Percentiles rank a stretch among this genome's conserved stretches.
Conservation (phyloP, 1,140 invertebrate genomes). For the Delia radicum region DNA sequence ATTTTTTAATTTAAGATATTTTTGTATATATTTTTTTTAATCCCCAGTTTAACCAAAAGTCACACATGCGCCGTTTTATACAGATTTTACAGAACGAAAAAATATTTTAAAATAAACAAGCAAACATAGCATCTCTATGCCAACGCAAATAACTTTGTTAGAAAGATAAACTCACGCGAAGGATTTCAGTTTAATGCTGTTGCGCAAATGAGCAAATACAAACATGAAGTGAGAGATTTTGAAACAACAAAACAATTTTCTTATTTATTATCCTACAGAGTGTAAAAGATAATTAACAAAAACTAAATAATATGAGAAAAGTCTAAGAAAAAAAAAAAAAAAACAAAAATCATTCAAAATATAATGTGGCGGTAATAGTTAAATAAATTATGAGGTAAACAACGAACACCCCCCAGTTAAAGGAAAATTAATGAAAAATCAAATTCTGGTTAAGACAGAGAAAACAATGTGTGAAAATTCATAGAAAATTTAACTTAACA, state of each 20-base stretch:
- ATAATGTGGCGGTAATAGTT: not conserved
- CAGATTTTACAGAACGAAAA: not conserved
- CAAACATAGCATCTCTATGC: slow-evolving; percentile 1
- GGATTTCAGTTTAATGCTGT: not conserved
- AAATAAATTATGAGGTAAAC: not conserved
- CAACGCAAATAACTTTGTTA: not conserved
- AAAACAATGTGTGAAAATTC: slow-evolving; percentile 1
- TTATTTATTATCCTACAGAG: not conserved
- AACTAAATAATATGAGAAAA: not conserved
- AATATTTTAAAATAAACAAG: too few species aligned
- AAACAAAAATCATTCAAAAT: too few species aligned
- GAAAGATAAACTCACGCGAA: not conserved
- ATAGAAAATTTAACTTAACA: not conserved
- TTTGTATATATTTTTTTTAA: not conserved
- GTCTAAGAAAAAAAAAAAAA: not conserved
- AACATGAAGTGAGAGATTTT: slow-evolving; percentile 10
- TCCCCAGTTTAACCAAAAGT: slow-evolving; percentile 15
- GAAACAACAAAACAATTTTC: not conserved
- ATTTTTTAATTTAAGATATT: too few species aligned
- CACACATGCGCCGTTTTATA: not conserved
- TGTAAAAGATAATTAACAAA: not conserved
- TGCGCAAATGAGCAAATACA: slow-evolving; percentile 7
- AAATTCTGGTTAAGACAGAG: not conserved
- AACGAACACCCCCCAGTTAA: not conserved
- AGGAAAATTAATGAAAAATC: not conserved